Percentiles rank a stretch among this genome's conserved stretches.
Evolutionary conservation across 2,797 vertebrate species (phyloP).

Genomic region (Phoebastria nigripes): DNA sequence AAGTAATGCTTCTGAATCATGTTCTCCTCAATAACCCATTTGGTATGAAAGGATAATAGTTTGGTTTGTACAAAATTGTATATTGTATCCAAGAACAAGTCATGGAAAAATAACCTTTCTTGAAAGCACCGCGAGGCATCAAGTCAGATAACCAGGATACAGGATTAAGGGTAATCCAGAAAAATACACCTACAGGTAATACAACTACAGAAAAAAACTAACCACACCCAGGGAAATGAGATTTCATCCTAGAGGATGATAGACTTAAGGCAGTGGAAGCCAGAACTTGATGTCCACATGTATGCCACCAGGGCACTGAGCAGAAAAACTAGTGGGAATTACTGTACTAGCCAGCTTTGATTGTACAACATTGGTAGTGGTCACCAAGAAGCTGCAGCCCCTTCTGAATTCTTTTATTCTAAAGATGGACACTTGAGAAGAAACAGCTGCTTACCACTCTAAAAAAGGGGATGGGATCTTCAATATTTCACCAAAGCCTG

Average conservation of each 20-base stretch:
- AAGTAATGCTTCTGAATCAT: neutral
- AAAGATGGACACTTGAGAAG: neutral
- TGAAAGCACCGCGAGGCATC: neutral
- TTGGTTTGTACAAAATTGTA: neutral
- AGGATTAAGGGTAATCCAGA: neutral
- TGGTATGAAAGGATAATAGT: neutral
- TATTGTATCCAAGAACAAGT: neutral
- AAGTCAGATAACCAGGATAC: neutral
- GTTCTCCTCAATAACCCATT: neutral
- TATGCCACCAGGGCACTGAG: neutral
- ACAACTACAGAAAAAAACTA: neutral
- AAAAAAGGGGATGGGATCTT: neutral
- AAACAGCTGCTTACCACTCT: neutral
- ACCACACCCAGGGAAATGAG: neutral
- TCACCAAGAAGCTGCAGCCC: neutral
- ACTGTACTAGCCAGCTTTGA: neutral
- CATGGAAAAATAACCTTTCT: neutral
- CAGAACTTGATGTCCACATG: neutral
- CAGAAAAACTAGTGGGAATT: neutral
- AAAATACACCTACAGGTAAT: neutral
- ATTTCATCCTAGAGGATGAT: neutral
- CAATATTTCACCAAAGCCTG: neutral
- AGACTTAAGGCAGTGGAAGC: neutral
- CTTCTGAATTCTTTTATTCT: neutral
- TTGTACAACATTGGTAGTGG: neutral